Conservation (phyloP, 2,888 invertebrate genomes). For the Drosophila quasianomalipes region DNA sequence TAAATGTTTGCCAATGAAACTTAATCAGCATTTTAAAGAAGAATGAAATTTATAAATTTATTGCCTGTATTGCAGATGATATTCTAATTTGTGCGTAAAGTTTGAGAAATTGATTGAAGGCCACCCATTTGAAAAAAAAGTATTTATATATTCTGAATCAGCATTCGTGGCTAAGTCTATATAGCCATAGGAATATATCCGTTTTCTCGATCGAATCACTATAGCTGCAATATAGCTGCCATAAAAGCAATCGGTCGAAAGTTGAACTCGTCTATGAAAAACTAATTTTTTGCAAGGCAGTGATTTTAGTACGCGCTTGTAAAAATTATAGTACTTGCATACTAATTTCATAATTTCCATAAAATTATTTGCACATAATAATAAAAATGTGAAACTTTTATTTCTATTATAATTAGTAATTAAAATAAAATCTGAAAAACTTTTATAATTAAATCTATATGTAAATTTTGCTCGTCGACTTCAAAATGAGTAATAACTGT, state of each 20-base stretch:
- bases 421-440: not conserved
- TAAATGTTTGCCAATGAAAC: constrained; percentile 1
- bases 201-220: not conserved
- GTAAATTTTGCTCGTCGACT: not conserved
- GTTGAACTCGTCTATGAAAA: not conserved
- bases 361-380: not conserved
- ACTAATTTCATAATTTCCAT: not conserved
- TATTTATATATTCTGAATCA: not conserved
- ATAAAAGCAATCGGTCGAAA: not conserved
- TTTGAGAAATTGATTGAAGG: not conserved
- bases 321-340: not conserved
- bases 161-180: accelerated
- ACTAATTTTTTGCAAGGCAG: not conserved
- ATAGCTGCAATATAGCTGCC: not conserved
- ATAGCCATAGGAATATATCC: not conserved
- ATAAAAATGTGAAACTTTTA: not conserved
- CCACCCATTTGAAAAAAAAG: not conserved
- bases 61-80: not conserved
- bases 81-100: not conserved
- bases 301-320: not conserved
- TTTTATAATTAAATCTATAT: not conserved
- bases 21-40: not conserved
- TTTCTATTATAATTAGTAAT: not conserved
- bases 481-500: not conserved
- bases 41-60: not conserved